Conservation (phyloP, 2,797 vertebrate genomes). For the Tympanoctomys barrerae region DNA sequence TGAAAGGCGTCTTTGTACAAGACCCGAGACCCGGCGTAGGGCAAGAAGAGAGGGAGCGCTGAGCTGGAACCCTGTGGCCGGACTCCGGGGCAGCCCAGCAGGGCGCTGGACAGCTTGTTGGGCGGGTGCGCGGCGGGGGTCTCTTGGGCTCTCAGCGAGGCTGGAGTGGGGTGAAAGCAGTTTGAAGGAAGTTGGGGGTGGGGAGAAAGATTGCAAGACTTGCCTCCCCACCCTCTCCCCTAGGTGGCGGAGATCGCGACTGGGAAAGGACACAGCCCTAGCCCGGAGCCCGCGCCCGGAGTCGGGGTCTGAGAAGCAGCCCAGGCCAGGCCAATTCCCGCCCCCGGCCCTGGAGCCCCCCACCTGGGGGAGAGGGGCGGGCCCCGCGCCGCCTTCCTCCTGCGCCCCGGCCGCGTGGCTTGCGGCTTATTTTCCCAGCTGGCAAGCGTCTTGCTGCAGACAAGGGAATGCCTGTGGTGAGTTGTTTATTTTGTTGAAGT, state of each 20-base stretch:
- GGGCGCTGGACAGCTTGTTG: neutral
- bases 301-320: neutral
- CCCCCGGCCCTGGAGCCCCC: neutral
- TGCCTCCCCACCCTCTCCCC: neutral
- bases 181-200: neutral
- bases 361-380: neutral
- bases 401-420: conserved; percentile 80
- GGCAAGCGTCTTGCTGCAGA: conserved; percentile 77
- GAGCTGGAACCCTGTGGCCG: neutral
- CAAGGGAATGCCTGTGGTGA: conserved; percentile 83
- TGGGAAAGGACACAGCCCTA: neutral
- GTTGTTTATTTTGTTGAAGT: conserved; percentile 73
- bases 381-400: conserved; percentile 53
- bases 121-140: no score
- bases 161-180: neutral
- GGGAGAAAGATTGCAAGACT: neutral
- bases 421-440: conserved; percentile 83
- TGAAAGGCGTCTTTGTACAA: conserved; percentile 75
- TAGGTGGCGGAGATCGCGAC: neutral
- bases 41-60: neutral
- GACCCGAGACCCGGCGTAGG: neutral
- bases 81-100: neutral
- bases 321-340: conserved; percentile 21
- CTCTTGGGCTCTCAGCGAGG: neutral
- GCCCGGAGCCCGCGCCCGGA: neutral